Percentiles rank a stretch among this genome's conserved stretches.
phyloP scores from a whole-genome alignment of 2,888 invertebrate genomes.

The Trichogramma dendrolimi region DNA sequence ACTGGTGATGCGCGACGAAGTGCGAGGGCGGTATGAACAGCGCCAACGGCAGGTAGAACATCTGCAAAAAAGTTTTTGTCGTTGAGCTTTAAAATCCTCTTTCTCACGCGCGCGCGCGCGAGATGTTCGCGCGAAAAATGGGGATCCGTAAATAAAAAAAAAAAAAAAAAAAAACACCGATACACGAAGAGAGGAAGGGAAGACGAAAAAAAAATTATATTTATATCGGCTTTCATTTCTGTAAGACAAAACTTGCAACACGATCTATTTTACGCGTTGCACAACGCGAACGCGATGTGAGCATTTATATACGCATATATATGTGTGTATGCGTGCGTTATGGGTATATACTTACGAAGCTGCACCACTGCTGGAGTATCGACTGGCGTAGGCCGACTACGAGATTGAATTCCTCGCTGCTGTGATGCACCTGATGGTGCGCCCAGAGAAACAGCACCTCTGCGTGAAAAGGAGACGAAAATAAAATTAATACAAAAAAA shows the following conservation, averaged over 20 bases:
- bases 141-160: not conserved
- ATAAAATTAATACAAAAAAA: too few species aligned
- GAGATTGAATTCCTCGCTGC: slow-evolving; percentile 84
- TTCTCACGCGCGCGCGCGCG: not conserved
- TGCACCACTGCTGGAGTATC: slow-evolving; percentile 73
- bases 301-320: too few species aligned
- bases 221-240: not conserved
- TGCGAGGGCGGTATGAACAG: slow-evolving; percentile 74
- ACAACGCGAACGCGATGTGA: too few species aligned
- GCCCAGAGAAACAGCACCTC: slow-evolving; percentile 85
- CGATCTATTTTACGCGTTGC: too few species aligned
- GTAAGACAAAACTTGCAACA: not conserved
- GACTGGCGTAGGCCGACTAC: slow-evolving; percentile 80
- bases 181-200: not conserved
- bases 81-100: too few species aligned
- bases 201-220: not conserved
- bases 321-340: too few species aligned
- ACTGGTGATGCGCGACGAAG: slow-evolving; percentile 80
- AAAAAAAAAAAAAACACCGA: not conserved
- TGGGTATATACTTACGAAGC: slow-evolving; percentile 63
- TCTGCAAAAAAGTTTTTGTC: slow-evolving; percentile 50
- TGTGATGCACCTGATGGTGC: slow-evolving; percentile 87
- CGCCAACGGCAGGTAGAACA: slow-evolving; percentile 71
- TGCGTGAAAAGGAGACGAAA: slow-evolving; percentile 43
- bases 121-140: not conserved